Percentiles rank a stretch among this genome's conserved stretches.
Conservation (phyloP, 2,113 vertebrate species). For the Alligator mississippiensis region DNA sequence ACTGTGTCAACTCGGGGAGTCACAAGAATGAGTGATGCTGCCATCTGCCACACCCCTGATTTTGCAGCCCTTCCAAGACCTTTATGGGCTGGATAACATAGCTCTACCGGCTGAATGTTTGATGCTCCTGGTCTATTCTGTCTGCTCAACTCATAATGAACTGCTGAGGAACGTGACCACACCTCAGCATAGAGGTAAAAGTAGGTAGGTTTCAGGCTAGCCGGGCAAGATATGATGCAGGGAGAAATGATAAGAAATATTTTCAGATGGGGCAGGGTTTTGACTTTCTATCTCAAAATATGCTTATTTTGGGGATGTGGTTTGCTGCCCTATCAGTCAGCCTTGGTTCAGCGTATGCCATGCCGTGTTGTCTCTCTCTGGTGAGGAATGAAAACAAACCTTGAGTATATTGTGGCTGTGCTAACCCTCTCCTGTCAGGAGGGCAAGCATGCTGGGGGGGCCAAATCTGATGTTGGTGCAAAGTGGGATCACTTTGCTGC, state of each 20-base stretch:
- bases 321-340: neutral
- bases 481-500: neutral
- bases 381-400: neutral
- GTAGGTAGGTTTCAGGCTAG: neutral
- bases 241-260: neutral
- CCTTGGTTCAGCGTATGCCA: neutral
- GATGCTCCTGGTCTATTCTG: no score
- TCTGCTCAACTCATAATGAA: neutral
- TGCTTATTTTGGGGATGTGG: neutral
- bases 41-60: no score
- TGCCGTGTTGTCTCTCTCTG: neutral
- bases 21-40: no score
- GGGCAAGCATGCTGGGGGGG: neutral
- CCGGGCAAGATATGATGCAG: neutral
- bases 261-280: neutral
- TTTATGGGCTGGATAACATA: no score
- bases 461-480: neutral
- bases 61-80: no score
- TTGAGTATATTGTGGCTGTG: neutral
- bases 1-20: no score
- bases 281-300: neutral
- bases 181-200: neutral
- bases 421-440: neutral
- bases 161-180: neutral
- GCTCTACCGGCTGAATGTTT: no score